These are phyloP conservation scores for Dryococelus australis DNA, from an alignment of 2,888 invertebrate species.

Conservation along the genomic window DNA sequence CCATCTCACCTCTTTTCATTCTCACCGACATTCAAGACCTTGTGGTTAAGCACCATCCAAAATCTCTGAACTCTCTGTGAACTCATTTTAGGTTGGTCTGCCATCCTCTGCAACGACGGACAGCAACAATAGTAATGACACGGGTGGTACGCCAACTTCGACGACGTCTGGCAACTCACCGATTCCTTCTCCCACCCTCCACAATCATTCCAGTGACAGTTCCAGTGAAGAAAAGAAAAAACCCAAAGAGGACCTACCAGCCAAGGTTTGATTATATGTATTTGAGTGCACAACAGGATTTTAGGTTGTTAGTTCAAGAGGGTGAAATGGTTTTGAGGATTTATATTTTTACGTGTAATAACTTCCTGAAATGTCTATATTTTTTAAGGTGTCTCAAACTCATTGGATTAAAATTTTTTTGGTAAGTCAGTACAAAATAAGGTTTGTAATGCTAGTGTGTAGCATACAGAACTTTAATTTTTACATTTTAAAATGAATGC, in stretches of 20 bases:
- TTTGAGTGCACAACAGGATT: not conserved
- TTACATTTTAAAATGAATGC: too few species aligned
- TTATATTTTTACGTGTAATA: not conserved
- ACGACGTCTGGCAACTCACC: conserved; percentile 77
- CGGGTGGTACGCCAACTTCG: conserved; percentile 83
- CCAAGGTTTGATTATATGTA: conserved; percentile 46
- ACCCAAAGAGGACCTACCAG: conserved; percentile 50
- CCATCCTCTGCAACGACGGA: conserved; percentile 84
- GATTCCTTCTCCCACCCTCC: conserved; percentile 73
- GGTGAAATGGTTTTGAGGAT: not conserved
- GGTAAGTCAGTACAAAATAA: too few species aligned
- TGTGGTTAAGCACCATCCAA: too few species aligned
- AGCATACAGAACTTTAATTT: too few species aligned
- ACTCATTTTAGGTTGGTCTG: conserved; percentile 62
- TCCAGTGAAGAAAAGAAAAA: conserved; percentile 54
- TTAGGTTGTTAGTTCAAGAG: not conserved
- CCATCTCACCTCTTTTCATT: too few species aligned
- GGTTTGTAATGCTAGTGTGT: too few species aligned
- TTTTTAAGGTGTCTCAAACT: not conserved
- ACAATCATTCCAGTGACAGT: conserved; percentile 81
- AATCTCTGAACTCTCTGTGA: not conserved
- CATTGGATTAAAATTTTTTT: too few species aligned
- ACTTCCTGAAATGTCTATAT: not conserved
- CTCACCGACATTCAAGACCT: too few species aligned
- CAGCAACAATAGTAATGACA: conserved; percentile 82